Base-by-base conservation (phyloP, 2,113 vertebrate genomes). In the Aix galericulata region DNA sequence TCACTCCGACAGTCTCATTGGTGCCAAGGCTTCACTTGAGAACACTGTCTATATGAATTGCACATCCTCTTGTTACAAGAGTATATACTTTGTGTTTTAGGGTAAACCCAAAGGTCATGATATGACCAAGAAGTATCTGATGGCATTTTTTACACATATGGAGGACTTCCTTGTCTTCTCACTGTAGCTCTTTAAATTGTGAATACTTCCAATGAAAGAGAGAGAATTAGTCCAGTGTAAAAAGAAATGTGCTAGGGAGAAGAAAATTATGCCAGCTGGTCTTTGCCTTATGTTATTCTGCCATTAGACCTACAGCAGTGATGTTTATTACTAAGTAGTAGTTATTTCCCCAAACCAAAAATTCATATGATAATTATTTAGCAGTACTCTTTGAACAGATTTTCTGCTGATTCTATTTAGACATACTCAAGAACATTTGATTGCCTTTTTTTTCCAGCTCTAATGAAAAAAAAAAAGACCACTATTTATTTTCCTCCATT, bases 281-380 rank as follows among this genome's bases (percentile, higher is more conserved):
- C 84, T 84, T 94, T 91, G 44, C 88, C 63, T 96, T 83, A 80
- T 69, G 55, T 90, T 94, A 17, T 85, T 66, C 76, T 91, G n/a
- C 48, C 83, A 77, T 69, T 69, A 90, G 74, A 89, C 66, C 66
- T 69, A 25, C 68, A 60, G 46, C 16, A 72, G 21, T n/a, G 66
- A n/a, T 38, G 26, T 53, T 53, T 38, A 38, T 53, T 38, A 29
- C 16, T 21, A 38, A 53, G 26, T 20, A 27, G 34, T 38, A 29
- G 34, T 36, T 38, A 53, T 29, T 7, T 73, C 84, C 64, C 75
- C 12, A 89, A 96, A 88, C 5, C 11, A 91, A 69, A 79, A 82
- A n/a, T 66, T 85, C 16, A 8, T 48, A 48, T 6, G 8, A 11
- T 91, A 89, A 95, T 92, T 94, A 86, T 66, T 66, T 26, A 73